These are phyloP conservation scores for Tetragonisca angustula DNA, from an alignment of 2,888 invertebrate species.

Conservation along the genomic window DNA sequence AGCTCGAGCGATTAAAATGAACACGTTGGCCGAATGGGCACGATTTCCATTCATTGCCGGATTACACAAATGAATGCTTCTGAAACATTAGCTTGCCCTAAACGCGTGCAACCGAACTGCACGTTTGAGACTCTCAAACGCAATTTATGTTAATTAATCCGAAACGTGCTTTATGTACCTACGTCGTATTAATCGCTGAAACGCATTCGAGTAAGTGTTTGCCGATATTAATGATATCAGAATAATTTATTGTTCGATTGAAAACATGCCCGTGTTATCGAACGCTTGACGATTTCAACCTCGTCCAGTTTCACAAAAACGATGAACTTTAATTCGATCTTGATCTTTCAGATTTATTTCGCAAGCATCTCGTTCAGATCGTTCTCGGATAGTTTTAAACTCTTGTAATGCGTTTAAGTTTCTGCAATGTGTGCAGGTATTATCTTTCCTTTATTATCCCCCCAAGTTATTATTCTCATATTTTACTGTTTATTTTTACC, in stretches of 20 bases:
- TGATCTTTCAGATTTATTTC: background rate
- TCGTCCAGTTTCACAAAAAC: background rate
- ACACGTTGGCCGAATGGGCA: background rate
- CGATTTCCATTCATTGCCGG: slow-evolving; percentile 23
- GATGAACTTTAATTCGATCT: background rate
- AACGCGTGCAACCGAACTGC: slow-evolving; percentile 30
- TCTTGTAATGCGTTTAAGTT: too few species aligned
- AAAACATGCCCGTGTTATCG: background rate
- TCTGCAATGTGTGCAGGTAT: too few species aligned
- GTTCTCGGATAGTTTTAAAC: too few species aligned
- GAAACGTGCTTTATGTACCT: slow-evolving; percentile 5
- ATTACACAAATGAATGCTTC: slow-evolving; percentile 43
- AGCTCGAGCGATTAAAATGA: slow-evolving; percentile 22
- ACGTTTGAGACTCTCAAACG: slow-evolving; percentile 36
- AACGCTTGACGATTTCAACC: background rate
- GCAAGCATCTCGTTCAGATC: background rate
- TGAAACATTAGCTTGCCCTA: slow-evolving; percentile 39
- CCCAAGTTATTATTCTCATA: too few species aligned
- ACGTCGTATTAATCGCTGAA: background rate
- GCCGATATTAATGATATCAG: slow-evolving; percentile 3
- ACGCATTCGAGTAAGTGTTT: slow-evolving; percentile 9
- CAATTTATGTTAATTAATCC: slow-evolving; percentile 46
- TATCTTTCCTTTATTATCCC: too few species aligned
- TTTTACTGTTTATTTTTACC: too few species aligned
- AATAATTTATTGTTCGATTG: background rate